These are phyloP conservation scores for Tetraodon nigroviridis DNA, from an alignment of 2,113 vertebrate genomes.

Conservation along the genomic window DNA sequence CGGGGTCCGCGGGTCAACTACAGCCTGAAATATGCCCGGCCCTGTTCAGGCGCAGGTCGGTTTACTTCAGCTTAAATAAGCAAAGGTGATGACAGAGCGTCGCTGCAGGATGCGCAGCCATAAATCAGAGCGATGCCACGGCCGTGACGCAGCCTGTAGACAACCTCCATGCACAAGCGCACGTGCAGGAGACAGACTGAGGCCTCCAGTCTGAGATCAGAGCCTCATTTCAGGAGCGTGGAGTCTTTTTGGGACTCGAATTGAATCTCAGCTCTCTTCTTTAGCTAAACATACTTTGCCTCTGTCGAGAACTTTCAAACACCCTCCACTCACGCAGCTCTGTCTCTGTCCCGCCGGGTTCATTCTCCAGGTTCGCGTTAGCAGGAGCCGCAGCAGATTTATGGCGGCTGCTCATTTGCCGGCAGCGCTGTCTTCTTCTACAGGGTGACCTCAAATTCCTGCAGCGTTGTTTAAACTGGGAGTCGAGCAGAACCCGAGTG, in stretches of 20 bases:
- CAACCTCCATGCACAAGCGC: neutral
- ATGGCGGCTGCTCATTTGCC: slow-evolving; percentile 8
- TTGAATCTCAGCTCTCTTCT: slow-evolving; percentile 35
- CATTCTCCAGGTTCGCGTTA: neutral
- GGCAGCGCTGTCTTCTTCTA: slow-evolving; percentile 13
- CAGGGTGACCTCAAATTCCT: slow-evolving; percentile 46
- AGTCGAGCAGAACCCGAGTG: slow-evolving; percentile 34
- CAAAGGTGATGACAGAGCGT: slow-evolving; percentile 31
- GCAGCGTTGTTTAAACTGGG: slow-evolving; percentile 38
- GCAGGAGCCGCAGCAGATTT: slow-evolving; percentile 20
- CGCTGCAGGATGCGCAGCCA: neutral
- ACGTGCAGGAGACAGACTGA: slow-evolving; percentile 18
- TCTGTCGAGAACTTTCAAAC: slow-evolving; percentile 3
- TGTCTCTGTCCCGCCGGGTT: slow-evolving; percentile 19
- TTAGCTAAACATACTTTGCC: slow-evolving; percentile 42
- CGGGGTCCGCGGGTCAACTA: slow-evolving; percentile 63
- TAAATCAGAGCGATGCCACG: slow-evolving; percentile 37
- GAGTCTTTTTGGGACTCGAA: slow-evolving; percentile 25
- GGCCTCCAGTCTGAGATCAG: slow-evolving; percentile 27
- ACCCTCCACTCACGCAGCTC: slow-evolving; percentile 2
- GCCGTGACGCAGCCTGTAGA: too few relatives aligned
- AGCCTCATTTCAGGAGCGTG: slow-evolving; percentile 58
- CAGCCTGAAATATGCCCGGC: slow-evolving; percentile 54
- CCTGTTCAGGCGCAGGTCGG: slow-evolving; percentile 23
- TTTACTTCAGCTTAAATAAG: slow-evolving; percentile 44